phyloP scores from a whole-genome alignment of 37 sponge, comb jelly and placozoan genomes.

The Halisarca cf. caerulea region DNA sequence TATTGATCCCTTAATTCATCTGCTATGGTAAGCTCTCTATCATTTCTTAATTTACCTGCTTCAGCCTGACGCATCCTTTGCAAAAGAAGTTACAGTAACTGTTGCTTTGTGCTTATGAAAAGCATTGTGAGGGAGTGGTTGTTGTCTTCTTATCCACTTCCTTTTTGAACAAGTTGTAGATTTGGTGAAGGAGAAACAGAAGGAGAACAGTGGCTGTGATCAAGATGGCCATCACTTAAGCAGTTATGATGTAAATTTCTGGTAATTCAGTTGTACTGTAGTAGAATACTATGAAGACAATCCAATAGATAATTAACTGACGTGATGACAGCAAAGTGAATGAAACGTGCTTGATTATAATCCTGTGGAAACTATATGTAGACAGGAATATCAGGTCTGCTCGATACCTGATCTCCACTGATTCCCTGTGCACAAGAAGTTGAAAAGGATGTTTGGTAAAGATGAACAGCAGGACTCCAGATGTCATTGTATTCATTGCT shows the following conservation, averaged over 20 bases:
- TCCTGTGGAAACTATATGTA: conserved; percentile 44
- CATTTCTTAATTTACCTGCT: too few relatives aligned
- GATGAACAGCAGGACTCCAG: too few relatives aligned
- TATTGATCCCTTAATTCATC: too few relatives aligned
- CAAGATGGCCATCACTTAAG: neutral
- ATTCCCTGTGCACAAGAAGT: neutral
- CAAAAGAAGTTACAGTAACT: too few relatives aligned
- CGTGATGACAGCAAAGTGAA: conserved; percentile 31
- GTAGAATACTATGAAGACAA: conserved; percentile 41
- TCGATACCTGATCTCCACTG: neutral
- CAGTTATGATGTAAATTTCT: neutral
- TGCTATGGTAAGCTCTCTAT: too few relatives aligned
- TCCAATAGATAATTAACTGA: conserved; percentile 15
- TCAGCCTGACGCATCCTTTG: too few relatives aligned
- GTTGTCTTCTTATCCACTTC: neutral
- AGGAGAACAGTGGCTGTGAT: neutral
- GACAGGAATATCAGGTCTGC: conserved; percentile 8
- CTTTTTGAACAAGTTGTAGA: neutral
- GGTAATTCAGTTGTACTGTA: neutral
- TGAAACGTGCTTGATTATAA: conserved; percentile 34
- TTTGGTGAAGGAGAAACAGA: neutral
- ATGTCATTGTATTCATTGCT: too few relatives aligned
- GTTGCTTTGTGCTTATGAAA: too few relatives aligned
- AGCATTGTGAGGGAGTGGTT: too few relatives aligned
- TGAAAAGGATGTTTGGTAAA: too few relatives aligned